These are phyloP conservation scores for Lasioglossum morio DNA, from an alignment of 2,888 invertebrate genomes.

Conservation along the genomic window DNA sequence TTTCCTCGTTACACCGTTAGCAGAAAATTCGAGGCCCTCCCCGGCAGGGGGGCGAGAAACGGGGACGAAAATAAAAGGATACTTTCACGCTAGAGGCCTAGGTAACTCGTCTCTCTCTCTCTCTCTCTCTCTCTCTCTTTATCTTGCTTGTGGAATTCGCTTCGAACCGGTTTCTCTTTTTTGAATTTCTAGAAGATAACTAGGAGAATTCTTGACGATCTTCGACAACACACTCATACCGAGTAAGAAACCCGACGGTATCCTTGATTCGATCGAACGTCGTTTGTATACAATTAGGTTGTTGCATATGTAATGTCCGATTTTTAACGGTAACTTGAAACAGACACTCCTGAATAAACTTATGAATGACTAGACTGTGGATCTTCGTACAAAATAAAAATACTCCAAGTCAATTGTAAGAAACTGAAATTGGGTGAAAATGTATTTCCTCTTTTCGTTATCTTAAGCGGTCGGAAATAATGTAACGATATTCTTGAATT, in stretches of 20 bases:
- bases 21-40: slow-evolving; percentile 37
- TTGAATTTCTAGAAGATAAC: slow-evolving; percentile 24
- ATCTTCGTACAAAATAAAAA: no score
- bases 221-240: neutral
- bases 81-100: slow-evolving; percentile 14
- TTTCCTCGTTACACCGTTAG: slow-evolving; percentile 41
- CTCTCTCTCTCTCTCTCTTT: neutral
- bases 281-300: neutral
- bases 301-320: neutral
- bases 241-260: neutral
- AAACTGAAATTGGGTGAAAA: no score
- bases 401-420: no score
- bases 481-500: neutral
- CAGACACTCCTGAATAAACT: neutral
- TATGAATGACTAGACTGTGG: neutral
- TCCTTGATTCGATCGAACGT: neutral
- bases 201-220: slow-evolving; percentile 4
- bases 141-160: neutral
- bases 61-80: slow-evolving; percentile 12
- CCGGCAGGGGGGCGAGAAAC: neutral
- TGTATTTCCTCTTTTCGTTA: no score
- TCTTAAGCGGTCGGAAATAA: no score
- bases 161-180: slow-evolving; percentile 9
- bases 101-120: neutral
- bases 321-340: neutral